Evolutionary conservation across 2,113 vertebrate genomes (phyloP), one percentile per base, ranked within the genome.

Genomic region (Pseudorasbora parva): DNA sequence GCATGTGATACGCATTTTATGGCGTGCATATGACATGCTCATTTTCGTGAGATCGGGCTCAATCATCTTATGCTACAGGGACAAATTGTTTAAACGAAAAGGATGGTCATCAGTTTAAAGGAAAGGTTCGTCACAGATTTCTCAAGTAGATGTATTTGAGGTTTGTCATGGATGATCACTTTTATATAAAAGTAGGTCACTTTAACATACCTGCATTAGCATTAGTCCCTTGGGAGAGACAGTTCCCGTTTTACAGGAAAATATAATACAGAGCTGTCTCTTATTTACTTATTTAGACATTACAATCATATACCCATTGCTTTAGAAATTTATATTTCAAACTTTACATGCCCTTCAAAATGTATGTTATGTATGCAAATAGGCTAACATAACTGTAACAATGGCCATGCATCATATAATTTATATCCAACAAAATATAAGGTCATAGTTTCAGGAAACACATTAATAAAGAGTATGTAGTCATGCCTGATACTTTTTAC

Each of bases 211-310:
- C 30, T 21, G 64, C 17, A 37, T 68, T 68, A 37, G 64, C 3
- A 37, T 68, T 68, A 68, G 64, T 19, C 62, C 62, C 30, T 21
- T 66, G 30, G 30, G 62, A 66, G 62, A 66, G 17, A 57, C 54
- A 57, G 27, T 66, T 49, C 47, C 14, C 15, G 47, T 49, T 49
- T 49, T 14, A 19, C 17, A 19, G 15, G 49, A 51, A 1, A 19
- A 51, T 45, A 45, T 11, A 45, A 45, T 51, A 19, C 49, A 51
- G 49, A 19, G 17, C 5, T 51, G 49, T 51, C 49, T 51, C 5
- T 51, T 51, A 51, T 51, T 54, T 54, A 54, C 17, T 17, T 51
- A 51, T 54, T 54, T 54, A 54, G 15, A 37, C 62, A 37, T 3
- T 66, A 66, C 8, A 37, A 37, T 19, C 15, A 51, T 51, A 51